Evolutionary conservation across 2,797 vertebrate species (phyloP).

Genomic region (Furcifer pardalis): DNA sequence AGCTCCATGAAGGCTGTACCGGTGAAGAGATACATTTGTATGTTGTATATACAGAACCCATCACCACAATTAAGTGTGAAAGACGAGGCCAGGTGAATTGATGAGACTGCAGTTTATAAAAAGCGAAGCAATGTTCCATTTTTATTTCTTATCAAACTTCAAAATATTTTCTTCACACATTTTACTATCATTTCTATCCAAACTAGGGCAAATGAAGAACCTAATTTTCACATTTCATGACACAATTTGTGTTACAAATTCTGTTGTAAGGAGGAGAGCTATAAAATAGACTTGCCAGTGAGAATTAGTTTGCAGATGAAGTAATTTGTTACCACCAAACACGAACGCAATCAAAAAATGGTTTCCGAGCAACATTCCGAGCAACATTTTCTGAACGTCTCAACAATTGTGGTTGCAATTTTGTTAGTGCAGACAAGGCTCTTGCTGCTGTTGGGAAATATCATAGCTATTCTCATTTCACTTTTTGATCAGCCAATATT

Average conservation of each 20-base stretch:
- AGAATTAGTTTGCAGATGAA: conserved; percentile 49
- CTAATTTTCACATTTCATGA: too few species aligned
- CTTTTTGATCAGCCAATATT: background rate
- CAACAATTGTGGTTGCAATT: conserved; percentile 58
- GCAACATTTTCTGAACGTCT: conserved; percentile 58
- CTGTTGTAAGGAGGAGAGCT: conserved; percentile 44
- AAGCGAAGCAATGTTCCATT: conserved; percentile 33
- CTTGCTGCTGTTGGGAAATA: conserved; percentile 13
- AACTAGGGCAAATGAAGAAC: too few species aligned
- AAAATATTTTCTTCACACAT: conserved; percentile 58
- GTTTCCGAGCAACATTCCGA: conserved; percentile 42
- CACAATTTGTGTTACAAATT: background rate
- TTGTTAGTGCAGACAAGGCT: conserved; percentile 41
- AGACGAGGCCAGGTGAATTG: background rate
- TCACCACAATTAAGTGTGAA: background rate
- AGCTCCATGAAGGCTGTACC: background rate
- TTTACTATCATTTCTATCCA: background rate
- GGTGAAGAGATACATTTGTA: background rate
- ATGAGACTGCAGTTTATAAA: background rate
- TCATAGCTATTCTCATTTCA: conserved; percentile 39
- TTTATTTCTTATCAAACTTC: conserved; percentile 36
- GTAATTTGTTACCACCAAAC: conserved; percentile 46
- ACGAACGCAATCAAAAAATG: conserved; percentile 40
- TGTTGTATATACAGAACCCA: conserved; percentile 7
- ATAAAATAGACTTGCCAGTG: conserved; percentile 60